A percentile compares a stretch with the other conserved stretches of the same genome.
Conservation (phyloP, 2,797 vertebrate genomes). For the Alauda arvensis region DNA sequence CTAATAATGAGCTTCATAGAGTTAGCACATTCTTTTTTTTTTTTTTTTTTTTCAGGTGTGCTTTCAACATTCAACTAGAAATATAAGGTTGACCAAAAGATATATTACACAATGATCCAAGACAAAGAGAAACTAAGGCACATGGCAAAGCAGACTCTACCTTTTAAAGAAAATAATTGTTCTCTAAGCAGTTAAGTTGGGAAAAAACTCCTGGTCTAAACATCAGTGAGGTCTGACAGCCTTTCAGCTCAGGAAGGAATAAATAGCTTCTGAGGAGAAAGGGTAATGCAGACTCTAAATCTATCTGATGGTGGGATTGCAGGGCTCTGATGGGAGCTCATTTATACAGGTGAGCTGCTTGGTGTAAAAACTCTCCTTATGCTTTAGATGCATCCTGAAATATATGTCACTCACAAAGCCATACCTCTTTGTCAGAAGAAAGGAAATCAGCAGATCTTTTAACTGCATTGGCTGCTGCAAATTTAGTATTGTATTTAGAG, state of each 20-base stretch:
- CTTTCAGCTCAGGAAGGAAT: constrained; percentile 36
- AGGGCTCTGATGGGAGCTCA: constrained; percentile 28
- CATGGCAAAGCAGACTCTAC: background rate
- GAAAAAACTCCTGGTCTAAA: background rate
- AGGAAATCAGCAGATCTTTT: constrained; percentile 5
- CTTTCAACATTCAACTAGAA: background rate
- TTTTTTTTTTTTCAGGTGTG: background rate
- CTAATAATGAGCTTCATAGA: background rate
- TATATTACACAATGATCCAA: background rate
- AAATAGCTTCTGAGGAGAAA: constrained; percentile 38
- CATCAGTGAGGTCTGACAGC: constrained; percentile 21
- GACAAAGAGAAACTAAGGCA: background rate
- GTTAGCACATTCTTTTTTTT: background rate
- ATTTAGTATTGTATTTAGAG: background rate
- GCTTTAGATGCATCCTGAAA: constrained; percentile 13
- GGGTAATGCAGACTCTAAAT: constrained; percentile 10
- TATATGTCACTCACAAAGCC: background rate
- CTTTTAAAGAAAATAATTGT: constrained; percentile 4
- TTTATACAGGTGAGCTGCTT: constrained; percentile 13
- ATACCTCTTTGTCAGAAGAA: constrained; percentile 1
- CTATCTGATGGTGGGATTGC: constrained; percentile 34
- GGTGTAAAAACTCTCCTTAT: constrained; percentile 10
- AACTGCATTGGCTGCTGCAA: background rate
- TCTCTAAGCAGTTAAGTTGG: background rate
- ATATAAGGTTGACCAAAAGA: background rate